Conservation (phyloP, 1,140 invertebrate species). For the Hylaeus anthracinus region DNA sequence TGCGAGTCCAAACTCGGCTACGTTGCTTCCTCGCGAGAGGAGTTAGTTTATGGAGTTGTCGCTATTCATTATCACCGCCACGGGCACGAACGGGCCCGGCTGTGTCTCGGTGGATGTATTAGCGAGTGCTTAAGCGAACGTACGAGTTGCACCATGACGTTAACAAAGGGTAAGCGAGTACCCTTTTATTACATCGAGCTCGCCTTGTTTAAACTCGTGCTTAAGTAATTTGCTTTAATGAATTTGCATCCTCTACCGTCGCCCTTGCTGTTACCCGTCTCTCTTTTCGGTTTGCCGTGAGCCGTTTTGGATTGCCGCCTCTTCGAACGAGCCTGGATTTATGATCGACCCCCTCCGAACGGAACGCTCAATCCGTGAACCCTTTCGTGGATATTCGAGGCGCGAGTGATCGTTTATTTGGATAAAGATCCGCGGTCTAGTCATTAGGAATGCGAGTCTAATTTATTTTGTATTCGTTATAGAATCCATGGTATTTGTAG, state of each 20-base stretch:
- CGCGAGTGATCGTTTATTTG: no score
- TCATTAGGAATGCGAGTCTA: no score
- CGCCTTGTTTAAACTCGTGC: slow-evolving; percentile 59
- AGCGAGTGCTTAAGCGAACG: slow-evolving; percentile 64
- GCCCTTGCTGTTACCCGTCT: background rate
- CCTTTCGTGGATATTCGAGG: no score
- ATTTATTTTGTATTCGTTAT: no score
- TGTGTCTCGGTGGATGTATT: slow-evolving; percentile 63
- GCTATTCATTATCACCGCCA: slow-evolving; percentile 71
- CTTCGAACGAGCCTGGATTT: slow-evolving; percentile 16
- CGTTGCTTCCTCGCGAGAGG: slow-evolving; percentile 11
- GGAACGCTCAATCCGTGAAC: no score
- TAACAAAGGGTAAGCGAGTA: slow-evolving; percentile 69
- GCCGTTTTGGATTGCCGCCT: background rate
- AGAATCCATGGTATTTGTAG: no score
- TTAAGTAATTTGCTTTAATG: slow-evolving; percentile 67
- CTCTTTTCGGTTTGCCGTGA: background rate
- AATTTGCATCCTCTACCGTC: slow-evolving; percentile 53
- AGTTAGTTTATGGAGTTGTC: slow-evolving; percentile 71
- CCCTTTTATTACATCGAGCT: slow-evolving; percentile 62
- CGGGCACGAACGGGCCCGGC: slow-evolving; percentile 45
- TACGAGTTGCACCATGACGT: slow-evolving; percentile 63
- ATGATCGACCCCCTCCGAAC: slow-evolving; percentile 2
- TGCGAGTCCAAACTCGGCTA: slow-evolving; percentile 17
- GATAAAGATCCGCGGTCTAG: no score